Evolutionary conservation across 2,888 invertebrate species (phyloP), one percentile per base, ranked within the genome.

Genomic region (Callyntrura guangdongensis): DNA sequence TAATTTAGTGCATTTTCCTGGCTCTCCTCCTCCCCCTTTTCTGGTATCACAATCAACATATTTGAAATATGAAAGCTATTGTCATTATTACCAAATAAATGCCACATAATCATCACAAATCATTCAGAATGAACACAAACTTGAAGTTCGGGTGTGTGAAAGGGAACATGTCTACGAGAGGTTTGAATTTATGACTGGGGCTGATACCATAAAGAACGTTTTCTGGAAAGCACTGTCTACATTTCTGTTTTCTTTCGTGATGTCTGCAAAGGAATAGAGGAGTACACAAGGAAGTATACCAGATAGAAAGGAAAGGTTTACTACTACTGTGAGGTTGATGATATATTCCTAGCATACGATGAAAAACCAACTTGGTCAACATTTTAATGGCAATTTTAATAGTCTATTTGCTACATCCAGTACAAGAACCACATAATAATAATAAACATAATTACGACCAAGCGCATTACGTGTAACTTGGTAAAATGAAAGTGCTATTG

Each of bases 41-140:
- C 47, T 67, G 36, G 61, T 69, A 22, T 83, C 20, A 59, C 56
- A 56, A 59, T 87, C 69, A 45, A 45, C 81, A 22, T 47, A 17
- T 49, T 64, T 77, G 77, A 89, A 77, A 84, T 77, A 89, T 89
- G 84, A 81, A 27, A 25, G 81, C 79, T 69, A 67, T 69, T 85
- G 85, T 89, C 84, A 79, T 89, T 36, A 89, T 85, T 85, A 89
- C 53, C 4, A 85, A 79, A 81, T 89, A 85, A 84, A 89, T 89
- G 79, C 89, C 84, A 81, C 69, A 85, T 69, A 77, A 89, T 89
- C 89, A 89, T 89, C 89, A 89, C 89, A 74, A 74, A 74, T 74
- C 72, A 74, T 74, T 74, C n/a, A 47, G 47, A 74, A 45, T 45
- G 72, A 74, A 47, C 72, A 20, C 12, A n/a, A 47, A 47, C 20